These are phyloP conservation scores for Chrysochloris asiatica DNA, from an alignment of 2,113 vertebrate genomes.

Conservation along the genomic window DNA sequence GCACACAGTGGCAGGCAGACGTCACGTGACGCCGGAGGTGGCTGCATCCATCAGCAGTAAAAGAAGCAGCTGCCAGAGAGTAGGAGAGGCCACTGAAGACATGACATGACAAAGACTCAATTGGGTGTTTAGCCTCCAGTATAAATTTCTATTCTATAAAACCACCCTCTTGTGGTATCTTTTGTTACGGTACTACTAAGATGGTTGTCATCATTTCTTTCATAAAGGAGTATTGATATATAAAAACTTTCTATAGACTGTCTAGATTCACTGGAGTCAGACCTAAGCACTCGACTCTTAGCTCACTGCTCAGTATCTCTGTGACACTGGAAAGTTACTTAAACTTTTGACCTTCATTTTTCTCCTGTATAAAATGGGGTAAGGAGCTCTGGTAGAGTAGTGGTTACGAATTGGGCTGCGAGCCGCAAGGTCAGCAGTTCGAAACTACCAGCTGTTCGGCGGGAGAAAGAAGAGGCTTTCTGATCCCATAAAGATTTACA, in stretches of 20 bases:
- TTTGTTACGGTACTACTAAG: neutral
- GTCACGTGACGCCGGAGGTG: neutral
- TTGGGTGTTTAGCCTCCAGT: neutral
- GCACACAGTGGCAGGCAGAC: neutral
- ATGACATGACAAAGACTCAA: too few relatives aligned
- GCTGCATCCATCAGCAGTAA: neutral
- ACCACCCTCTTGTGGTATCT: neutral
- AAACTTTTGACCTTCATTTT: slow-evolving; percentile 31
- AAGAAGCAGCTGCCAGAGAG: neutral
- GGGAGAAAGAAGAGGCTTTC: too few relatives aligned
- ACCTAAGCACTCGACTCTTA: neutral
- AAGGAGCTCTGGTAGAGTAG: too few relatives aligned
- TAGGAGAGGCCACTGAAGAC: neutral
- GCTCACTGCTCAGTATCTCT: neutral
- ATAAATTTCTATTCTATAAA: neutral
- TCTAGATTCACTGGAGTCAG: neutral
- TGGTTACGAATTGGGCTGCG: too few relatives aligned
- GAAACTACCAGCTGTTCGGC: too few relatives aligned
- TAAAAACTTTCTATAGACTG: neutral
- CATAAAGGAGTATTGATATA: neutral
- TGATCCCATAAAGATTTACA: too few relatives aligned
- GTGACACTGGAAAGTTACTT: neutral
- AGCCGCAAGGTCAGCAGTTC: too few relatives aligned
- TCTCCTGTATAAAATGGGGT: neutral
- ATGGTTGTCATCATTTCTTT: neutral